Evolutionary conservation across 2,888 invertebrate genomes (phyloP).

Genomic region (Platypus cylindrus): DNA sequence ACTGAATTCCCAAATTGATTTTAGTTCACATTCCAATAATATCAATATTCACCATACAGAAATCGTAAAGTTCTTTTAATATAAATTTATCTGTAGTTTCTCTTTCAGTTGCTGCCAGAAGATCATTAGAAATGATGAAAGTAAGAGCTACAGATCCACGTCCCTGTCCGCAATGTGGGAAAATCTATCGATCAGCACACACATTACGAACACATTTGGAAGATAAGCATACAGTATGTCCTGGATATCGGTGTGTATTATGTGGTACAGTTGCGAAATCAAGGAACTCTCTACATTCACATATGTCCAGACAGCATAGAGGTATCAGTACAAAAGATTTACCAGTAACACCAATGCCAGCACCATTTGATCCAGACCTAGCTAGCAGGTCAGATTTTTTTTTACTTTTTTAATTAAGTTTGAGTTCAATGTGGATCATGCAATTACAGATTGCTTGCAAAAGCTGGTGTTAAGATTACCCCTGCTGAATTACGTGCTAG

Average conservation of each 20-base stretch:
- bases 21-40: too few species aligned
- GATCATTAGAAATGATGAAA: constrained; percentile 72
- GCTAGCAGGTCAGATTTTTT: constrained; percentile 50
- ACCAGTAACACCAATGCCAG: constrained; percentile 86
- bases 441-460: constrained; percentile 58
- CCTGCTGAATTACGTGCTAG: constrained; percentile 72
- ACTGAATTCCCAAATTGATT: too few species aligned
- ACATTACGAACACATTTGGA: constrained; percentile 83
- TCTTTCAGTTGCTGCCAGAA: constrained; percentile 34
- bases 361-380: constrained; percentile 80
- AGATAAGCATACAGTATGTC: constrained; percentile 87
- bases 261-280: constrained; percentile 90
- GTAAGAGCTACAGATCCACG: constrained; percentile 85
- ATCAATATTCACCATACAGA: too few species aligned
- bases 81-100: too few species aligned
- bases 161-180: constrained; percentile 86
- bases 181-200: constrained; percentile 85
- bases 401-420: constrained; percentile 1
- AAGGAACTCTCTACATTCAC: constrained; percentile 81
- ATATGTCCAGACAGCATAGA: constrained; percentile 87
- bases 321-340: constrained; percentile 88
- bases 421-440: not conserved
- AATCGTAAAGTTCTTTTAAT: too few species aligned
- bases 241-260: constrained; percentile 81
- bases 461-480: constrained; percentile 78